phyloP scores from a whole-genome alignment of 2,888 invertebrate genomes.

The Deilephila porcellus region DNA sequence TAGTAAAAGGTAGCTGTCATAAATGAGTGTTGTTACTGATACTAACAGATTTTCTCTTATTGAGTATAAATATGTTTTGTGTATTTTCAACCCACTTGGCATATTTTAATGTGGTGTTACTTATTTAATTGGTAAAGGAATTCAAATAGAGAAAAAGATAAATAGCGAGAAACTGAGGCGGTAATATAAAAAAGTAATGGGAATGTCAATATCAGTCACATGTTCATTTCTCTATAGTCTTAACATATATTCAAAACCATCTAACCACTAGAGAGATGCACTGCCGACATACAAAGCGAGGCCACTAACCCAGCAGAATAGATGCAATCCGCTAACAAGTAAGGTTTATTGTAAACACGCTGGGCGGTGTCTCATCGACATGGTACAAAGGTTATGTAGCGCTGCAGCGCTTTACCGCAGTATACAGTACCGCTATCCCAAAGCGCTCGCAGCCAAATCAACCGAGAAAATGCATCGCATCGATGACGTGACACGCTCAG shows the following conservation, averaged over 20 bases:
- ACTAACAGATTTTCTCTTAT: too few relatives aligned
- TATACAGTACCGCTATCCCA: slow-evolving; percentile 8
- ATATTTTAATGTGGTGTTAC: too few relatives aligned
- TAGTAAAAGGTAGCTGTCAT: too few relatives aligned
- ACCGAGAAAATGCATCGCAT: slow-evolving; percentile 35
- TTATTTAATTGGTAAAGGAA: too few relatives aligned
- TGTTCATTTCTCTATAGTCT: too few relatives aligned
- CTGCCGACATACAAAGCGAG: background rate
- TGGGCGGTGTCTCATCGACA: slow-evolving; percentile 7
- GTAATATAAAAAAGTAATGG: too few relatives aligned
- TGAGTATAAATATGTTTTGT: too few relatives aligned
- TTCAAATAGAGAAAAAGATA: too few relatives aligned
- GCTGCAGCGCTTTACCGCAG: background rate
- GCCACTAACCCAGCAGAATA: background rate
- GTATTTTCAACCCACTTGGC: too few relatives aligned
- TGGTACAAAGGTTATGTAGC: slow-evolving; percentile 21
- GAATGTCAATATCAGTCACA: too few relatives aligned
- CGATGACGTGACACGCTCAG: slow-evolving; percentile 33
- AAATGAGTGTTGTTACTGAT: too few relatives aligned
- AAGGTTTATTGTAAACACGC: slow-evolving; percentile 25
- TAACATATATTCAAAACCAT: background rate
- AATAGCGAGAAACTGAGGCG: too few relatives aligned
- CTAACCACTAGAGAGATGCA: background rate
- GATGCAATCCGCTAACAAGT: slow-evolving; percentile 19
- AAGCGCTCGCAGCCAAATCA: slow-evolving; percentile 33